These are phyloP conservation scores for Cebus imitator DNA, from an alignment of 2,113 vertebrate species.

Conservation along the genomic window DNA sequence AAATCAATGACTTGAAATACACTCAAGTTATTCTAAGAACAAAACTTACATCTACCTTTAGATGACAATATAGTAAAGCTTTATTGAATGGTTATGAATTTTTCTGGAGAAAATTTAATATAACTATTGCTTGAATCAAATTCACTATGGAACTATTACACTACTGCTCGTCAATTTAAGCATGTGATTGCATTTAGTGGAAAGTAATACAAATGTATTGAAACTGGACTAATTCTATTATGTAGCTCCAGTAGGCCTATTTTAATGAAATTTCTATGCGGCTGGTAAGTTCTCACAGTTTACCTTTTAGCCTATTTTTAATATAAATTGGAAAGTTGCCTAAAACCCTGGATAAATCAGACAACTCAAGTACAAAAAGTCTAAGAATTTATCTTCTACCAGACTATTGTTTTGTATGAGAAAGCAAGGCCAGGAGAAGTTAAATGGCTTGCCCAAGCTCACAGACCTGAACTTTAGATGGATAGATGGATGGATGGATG, in stretches of 20 bases:
- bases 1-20: neutral
- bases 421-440: neutral
- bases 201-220: neutral
- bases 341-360: neutral
- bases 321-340: neutral
- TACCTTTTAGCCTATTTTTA: neutral
- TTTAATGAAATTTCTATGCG: conserved; percentile 43
- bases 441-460: neutral
- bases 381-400: neutral
- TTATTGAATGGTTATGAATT: neutral
- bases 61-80: neutral
- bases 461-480: neutral
- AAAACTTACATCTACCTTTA: conserved; percentile 13
- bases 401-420: neutral
- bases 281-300: neutral
- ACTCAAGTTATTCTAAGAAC: neutral
- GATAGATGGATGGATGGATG: no score
- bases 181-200: neutral
- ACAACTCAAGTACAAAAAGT: neutral
- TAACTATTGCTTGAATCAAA: conserved; percentile 22
- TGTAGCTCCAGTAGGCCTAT: conserved; percentile 18
- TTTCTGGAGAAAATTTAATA: conserved; percentile 33
- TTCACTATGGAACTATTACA: neutral
- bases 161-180: conserved; percentile 2
- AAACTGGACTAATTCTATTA: conserved; percentile 28